Evolutionary conservation across 1,140 invertebrate genomes (phyloP), one percentile per base, ranked within the genome.

Genomic region (Drosophila persimilis): DNA sequence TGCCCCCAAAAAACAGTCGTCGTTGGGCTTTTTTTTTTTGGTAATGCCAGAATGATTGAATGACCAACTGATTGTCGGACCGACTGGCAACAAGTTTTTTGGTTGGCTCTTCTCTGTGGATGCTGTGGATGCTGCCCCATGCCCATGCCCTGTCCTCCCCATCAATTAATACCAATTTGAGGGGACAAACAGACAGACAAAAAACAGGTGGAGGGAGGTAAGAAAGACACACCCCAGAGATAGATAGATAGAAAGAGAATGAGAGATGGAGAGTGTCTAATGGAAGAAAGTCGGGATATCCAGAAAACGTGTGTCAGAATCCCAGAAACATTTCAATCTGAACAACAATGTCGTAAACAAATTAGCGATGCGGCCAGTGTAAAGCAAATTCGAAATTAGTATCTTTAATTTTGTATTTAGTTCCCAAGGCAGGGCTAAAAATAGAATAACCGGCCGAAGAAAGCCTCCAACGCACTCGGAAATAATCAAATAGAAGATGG

Each of bases 141-240:
- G 22, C 22, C 43, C 52, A 73, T 73, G 73, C 59, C 63, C 62
- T 63, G 69, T 69, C 73, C 74, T 69, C 78, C 65, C 66, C 72
- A 77, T 64, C 77, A 81, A 86, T 85, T 85, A 85, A 80, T 79
- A 80, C 52, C 59, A 70, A 65, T 85, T 77, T 59, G 41, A 65
- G 59, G 46, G 20, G 43, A 44, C 35, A 57, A 31, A 51, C 35
- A 26, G 24, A 26, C 24, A 24, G 24, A 57, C 43, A 51, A 15
- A 55, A 54, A 45, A 39, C 13, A 31, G 41, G 55, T 35, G 57
- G 55, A 15, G 44, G 58, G 70, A 73, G 57, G 35, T 13, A 39
- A 11, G 35, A 1, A 5, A 11, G 31, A 9, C 9, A 35, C 31
- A 35, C 8, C 31, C 50, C 44, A 9, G 15, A 43, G 35, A 35